Conservation (phyloP, 2,113 vertebrate species). For the Tiliqua scincoides region DNA sequence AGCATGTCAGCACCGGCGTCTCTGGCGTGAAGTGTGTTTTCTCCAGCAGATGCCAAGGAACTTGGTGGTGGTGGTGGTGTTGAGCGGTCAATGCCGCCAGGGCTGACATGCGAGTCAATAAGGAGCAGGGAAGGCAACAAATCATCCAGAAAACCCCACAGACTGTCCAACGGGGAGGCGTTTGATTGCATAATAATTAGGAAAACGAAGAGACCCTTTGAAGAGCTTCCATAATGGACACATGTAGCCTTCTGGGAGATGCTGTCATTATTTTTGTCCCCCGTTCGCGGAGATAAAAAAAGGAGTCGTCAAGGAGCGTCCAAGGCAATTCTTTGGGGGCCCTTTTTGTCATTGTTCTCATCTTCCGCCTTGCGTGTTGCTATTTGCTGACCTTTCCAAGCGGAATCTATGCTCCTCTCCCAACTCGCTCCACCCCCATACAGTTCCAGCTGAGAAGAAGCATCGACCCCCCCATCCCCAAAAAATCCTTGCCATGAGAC, state of each 20-base stretch:
- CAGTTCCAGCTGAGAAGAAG: slow-evolving; percentile 64
- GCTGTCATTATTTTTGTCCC: slow-evolving; percentile 52
- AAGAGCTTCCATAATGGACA: slow-evolving; percentile 46
- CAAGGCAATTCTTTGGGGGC: slow-evolving; percentile 52
- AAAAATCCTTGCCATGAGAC: neutral
- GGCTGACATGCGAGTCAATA: slow-evolving; percentile 47
- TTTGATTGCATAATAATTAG: neutral
- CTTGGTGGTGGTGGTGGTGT: slow-evolving; percentile 36
- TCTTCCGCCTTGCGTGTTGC: neutral
- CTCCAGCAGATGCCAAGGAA: slow-evolving; percentile 38
- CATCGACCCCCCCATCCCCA: neutral
- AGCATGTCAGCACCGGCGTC: slow-evolving; percentile 3
- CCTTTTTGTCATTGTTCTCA: slow-evolving; percentile 63
- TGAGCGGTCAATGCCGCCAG: neutral
- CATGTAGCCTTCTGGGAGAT: slow-evolving; percentile 40
- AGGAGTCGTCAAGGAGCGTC: slow-evolving; percentile 54
- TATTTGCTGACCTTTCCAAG: slow-evolving; percentile 66
- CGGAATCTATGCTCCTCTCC: slow-evolving; percentile 52
- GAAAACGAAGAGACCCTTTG: slow-evolving; percentile 34
- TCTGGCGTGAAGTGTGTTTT: neutral
- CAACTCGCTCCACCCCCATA: slow-evolving; percentile 5
- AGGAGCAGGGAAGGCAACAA: slow-evolving; percentile 56
- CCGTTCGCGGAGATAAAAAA: slow-evolving; percentile 50
- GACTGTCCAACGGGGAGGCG: slow-evolving; percentile 49
- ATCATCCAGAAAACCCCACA: slow-evolving; percentile 8